phyloP scores from a whole-genome alignment of 2,888 invertebrate species.

The Charanyca ferruginea region DNA sequence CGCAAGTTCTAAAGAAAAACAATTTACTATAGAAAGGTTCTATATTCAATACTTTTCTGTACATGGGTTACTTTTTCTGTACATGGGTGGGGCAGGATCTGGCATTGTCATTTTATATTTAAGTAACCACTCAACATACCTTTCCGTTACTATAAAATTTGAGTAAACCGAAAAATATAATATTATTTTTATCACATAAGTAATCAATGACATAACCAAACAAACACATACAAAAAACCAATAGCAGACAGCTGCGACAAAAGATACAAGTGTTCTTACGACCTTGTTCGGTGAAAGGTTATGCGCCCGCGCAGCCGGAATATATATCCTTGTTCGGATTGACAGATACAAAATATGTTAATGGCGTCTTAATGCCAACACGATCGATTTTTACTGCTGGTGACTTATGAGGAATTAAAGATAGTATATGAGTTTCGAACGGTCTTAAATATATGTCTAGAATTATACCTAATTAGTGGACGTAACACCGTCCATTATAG shows the following conservation, averaged over 20 bases:
- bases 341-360: slow-evolving; percentile 58
- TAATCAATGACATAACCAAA: slow-evolving; percentile 15
- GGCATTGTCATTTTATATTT: no score
- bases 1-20: no score
- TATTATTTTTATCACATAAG: background rate
- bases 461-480: background rate
- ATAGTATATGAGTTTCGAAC: slow-evolving; percentile 15
- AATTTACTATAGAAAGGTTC: no score
- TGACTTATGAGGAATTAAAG: slow-evolving; percentile 37
- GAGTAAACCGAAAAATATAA: background rate
- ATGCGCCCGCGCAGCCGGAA: slow-evolving; percentile 57
- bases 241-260: slow-evolving; percentile 22
- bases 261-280: slow-evolving; percentile 30
- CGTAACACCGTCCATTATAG: no score
- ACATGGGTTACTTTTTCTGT: no score
- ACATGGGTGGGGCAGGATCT: no score
- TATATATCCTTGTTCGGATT: slow-evolving; percentile 63
- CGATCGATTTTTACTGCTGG: slow-evolving; percentile 38
- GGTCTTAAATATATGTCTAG: background rate
- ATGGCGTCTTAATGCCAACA: slow-evolving; percentile 59
- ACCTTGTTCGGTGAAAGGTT: slow-evolving; percentile 69
- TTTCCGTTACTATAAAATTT: slow-evolving; percentile 3
- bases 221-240: slow-evolving; percentile 3
- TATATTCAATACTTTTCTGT: no score
- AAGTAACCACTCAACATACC: background rate